These are phyloP conservation scores for Trematomus bernacchii DNA, from an alignment of 2,797 vertebrate genomes.

Conservation along the genomic window DNA sequence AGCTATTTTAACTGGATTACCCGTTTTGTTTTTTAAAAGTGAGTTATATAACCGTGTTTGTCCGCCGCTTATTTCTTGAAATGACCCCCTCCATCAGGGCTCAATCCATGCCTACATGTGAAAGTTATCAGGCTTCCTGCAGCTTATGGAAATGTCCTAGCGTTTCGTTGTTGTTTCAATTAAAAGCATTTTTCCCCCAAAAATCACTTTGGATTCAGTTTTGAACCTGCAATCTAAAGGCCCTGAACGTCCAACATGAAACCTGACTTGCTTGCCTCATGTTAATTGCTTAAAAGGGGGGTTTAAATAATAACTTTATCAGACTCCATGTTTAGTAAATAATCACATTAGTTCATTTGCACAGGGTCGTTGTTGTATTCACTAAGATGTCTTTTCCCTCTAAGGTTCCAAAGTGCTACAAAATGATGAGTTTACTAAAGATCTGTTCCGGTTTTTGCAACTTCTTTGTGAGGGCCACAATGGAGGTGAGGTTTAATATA, in stretches of 20 bases:
- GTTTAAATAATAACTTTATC: conserved; percentile 24
- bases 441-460: conserved; percentile 98
- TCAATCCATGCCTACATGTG: conserved; percentile 76
- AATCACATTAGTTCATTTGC: neutral
- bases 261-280: conserved; percentile 78
- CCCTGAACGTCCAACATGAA: conserved; percentile 71
- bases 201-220: conserved; percentile 81
- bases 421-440: conserved; percentile 98
- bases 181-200: conserved; percentile 67
- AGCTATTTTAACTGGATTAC: conserved; percentile 35
- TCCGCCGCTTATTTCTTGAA: conserved; percentile 45
- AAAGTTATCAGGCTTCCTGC: conserved; percentile 80
- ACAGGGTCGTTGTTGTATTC: conserved; percentile 18
- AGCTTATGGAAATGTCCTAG: conserved; percentile 81
- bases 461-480: conserved; percentile 99
- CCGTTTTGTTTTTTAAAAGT: conserved; percentile 34
- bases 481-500: conserved; percentile 86
- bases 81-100: conserved; percentile 58
- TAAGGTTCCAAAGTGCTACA: conserved; percentile 98
- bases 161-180: conserved; percentile 65
- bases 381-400: conserved; percentile 28
- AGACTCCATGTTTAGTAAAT: conserved; percentile 18
- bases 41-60: conserved; percentile 29
- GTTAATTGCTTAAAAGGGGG: conserved; percentile 59
- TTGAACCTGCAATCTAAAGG: conserved; percentile 82